These are phyloP conservation scores for Catharus ustulatus DNA, from an alignment of 2,797 vertebrate species.

Conservation along the genomic window DNA sequence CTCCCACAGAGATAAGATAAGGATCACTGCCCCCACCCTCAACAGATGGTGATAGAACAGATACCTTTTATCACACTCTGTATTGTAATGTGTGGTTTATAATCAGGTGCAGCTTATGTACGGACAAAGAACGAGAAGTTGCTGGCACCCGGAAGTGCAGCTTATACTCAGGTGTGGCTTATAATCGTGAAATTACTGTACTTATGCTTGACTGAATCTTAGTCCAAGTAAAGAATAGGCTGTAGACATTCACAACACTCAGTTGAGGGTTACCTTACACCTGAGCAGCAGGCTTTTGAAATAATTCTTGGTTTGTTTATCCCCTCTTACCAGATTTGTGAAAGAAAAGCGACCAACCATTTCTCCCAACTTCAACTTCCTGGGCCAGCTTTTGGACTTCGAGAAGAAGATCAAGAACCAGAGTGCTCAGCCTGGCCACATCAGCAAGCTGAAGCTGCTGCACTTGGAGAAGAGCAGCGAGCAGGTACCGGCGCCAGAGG, in stretches of 20 bases:
- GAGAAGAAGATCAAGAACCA: conserved; percentile 90
- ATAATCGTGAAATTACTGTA: neutral
- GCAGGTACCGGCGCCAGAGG: conserved; percentile 15
- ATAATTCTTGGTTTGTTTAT: neutral
- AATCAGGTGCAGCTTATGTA: too few relatives aligned
- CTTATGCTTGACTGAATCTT: neutral
- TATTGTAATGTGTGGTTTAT: too few relatives aligned
- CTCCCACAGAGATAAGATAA: too few relatives aligned
- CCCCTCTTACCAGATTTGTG: conserved; percentile 84
- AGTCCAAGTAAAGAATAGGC: neutral
- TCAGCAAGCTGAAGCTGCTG: conserved; percentile 75
- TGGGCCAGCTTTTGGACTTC: conserved; percentile 96
- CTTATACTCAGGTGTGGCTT: too few relatives aligned
- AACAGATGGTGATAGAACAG: too few relatives aligned
- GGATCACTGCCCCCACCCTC: too few relatives aligned
- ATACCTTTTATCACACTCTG: too few relatives aligned
- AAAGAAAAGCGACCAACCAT: conserved; percentile 98
- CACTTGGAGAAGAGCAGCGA: conserved; percentile 72
- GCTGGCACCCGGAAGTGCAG: too few relatives aligned
- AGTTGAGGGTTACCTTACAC: neutral
- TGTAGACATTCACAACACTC: neutral
- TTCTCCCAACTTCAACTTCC: conserved; percentile 97
- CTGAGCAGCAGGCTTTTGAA: neutral
- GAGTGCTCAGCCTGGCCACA: conserved; percentile 33
- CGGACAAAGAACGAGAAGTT: too few relatives aligned